Evolutionary conservation across 2,113 vertebrate species (phyloP), one percentile per base, ranked within the genome.

Genomic region (Polypterus bichir): DNA sequence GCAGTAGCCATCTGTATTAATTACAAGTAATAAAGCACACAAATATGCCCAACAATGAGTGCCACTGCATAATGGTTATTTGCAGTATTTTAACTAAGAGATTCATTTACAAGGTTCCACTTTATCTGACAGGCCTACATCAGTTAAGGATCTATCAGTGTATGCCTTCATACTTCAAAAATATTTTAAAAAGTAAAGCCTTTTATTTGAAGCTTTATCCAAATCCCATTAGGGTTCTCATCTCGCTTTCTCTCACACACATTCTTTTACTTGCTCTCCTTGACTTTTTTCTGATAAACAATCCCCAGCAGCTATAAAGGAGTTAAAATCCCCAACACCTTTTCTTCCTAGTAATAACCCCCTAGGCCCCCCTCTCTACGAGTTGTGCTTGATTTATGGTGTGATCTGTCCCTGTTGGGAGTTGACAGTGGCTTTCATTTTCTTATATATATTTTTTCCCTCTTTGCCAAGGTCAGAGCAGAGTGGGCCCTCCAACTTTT

Each of bases 341-440:
- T 64, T 61, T 64, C 60, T 46, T 68, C 1, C 4, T 55, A 0
- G 0, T 0, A 10, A 61, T 61, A n/a, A 2, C 61, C 74, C 68
- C 72, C 64, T 66, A 47, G 46, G 63, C 66, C 59, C 9, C 66
- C 66, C 76, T 73, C 69, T 69, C 76, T 48, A 48, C 48, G 68
- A 70, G 69, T 78, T 71, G 59, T 65, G 71, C 75, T 73, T 92
- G 90, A 97, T 92, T 92, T 86, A 94, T 89, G 75, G 85, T 79
- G 76, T 78, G 80, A 85, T 84, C 82, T 74, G 79, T 86, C 86
- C 86, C 87, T 82, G 84, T 77, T 76, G 84, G 83, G 85, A 89
- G 78, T 82, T 90, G 90, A 92, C 90, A 90, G 83, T 90, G 83
- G 82, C 85, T 90, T 91, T 93, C 86, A 90, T 89, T 92, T 92